Conservation (phyloP, 2,888 invertebrate species). For the Halocaridina rubra region DNA sequence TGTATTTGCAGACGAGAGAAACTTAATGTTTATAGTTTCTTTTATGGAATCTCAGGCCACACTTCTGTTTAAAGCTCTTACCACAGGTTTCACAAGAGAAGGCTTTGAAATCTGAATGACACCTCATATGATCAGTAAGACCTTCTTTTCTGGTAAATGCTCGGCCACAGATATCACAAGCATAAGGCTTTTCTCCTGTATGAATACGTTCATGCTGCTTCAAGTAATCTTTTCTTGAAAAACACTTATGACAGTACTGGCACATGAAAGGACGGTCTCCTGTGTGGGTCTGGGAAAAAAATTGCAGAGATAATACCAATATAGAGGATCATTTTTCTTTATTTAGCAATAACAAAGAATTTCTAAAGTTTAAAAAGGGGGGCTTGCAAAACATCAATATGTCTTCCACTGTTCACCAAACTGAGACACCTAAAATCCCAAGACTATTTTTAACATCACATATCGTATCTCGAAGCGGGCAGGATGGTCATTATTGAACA, state of each 20-base stretch:
- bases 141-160: slow-evolving; percentile 63
- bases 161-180: slow-evolving; percentile 59
- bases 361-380: no score
- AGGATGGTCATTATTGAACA: no score
- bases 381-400: no score
- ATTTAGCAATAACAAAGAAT: no score
- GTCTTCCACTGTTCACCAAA: no score
- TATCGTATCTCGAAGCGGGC: no score
- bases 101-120: slow-evolving; percentile 62
- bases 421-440: no score
- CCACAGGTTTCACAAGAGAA: slow-evolving; percentile 62
- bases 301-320: no score
- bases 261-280: slow-evolving; percentile 63
- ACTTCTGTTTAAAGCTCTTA: slow-evolving; percentile 63
- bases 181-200: slow-evolving; percentile 63
- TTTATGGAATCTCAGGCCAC: slow-evolving; percentile 62
- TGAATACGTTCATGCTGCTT: slow-evolving; percentile 63
- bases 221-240: slow-evolving; percentile 63
- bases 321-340: no score
- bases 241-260: slow-evolving; percentile 63
- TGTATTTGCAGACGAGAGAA: not conserved
- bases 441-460: no score
- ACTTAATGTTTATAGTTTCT: slow-evolving; percentile 60
- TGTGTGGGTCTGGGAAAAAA: slow-evolving; percentile 56
- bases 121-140: slow-evolving; percentile 62